These are phyloP conservation scores for Australoheros scitulus DNA, from an alignment of 2,113 vertebrate species.

Conservation along the genomic window DNA sequence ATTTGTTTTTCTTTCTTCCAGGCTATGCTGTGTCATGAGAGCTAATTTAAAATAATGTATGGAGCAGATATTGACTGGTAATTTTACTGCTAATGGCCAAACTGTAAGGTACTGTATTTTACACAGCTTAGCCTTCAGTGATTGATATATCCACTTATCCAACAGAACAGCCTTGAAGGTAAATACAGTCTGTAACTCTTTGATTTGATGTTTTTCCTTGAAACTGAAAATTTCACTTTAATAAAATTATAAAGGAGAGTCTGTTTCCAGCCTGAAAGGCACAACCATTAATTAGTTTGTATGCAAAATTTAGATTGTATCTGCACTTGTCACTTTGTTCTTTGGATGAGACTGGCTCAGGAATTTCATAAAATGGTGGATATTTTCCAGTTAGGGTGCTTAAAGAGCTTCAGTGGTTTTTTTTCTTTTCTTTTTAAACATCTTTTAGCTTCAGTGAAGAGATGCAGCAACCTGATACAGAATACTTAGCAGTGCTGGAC, in stretches of 20 bases:
- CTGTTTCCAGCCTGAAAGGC: slow-evolving; percentile 19
- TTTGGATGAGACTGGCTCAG: neutral
- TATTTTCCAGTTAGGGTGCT: slow-evolving; percentile 23
- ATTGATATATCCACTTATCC: slow-evolving; percentile 21
- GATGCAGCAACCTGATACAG: neutral
- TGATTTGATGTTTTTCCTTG: slow-evolving; percentile 48
- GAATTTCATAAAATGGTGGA: slow-evolving; percentile 16
- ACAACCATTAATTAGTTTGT: slow-evolving; percentile 25
- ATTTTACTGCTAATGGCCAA: slow-evolving; percentile 1
- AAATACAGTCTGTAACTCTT: slow-evolving; percentile 39
- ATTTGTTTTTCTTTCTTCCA: neutral
- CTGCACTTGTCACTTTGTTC: slow-evolving; percentile 1
- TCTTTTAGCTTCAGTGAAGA: neutral
- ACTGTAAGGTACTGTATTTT: neutral
- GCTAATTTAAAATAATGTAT: neutral
- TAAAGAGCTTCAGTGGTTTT: neutral
- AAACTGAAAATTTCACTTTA: slow-evolving; percentile 31
- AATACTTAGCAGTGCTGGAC: neutral
- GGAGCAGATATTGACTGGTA: neutral
- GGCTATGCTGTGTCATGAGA: neutral
- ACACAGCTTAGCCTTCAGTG: neutral
- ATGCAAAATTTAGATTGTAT: slow-evolving; percentile 23
- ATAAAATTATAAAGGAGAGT: slow-evolving; percentile 15
- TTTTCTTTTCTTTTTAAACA: neutral
- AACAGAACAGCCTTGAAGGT: slow-evolving; percentile 31